Evolutionary conservation across 2,888 invertebrate genomes (phyloP), one percentile per base, ranked within the genome.

Genomic region (Bimastos eiseni): DNA sequence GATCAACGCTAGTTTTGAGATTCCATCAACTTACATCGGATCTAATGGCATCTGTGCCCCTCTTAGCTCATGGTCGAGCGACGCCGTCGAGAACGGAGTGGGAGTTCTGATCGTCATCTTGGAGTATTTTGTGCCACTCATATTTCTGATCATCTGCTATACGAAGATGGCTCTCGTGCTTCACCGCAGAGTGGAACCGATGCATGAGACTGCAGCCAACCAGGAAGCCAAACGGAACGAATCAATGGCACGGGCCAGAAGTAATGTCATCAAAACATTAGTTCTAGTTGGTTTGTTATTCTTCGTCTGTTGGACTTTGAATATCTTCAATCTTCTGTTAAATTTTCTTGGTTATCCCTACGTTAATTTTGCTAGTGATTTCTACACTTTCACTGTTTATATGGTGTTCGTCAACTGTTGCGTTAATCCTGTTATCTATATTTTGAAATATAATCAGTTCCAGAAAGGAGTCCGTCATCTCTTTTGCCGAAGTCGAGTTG

Each of bases 351-450:
- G 86, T 86, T 86, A 86, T 24, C 36, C 34, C 5, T 86, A 86
- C n/a, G 90, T 89, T 37, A 6, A 37, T 49, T 91, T 91, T 49
- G 34, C 83, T 17, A 37, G 83, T 30, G 55, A 37, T 13, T 91
- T 91, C 89, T 91, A 91, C 70, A 70, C 88, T 36, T 86, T 90
- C 89, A 91, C 91, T 0, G 91, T 91, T 17, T 34, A 88, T 24
- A 33, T 91, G 90, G 91, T 91, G 33, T 92, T 91, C 89, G 17
- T 88, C n/a, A 92, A 91, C 91, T 92, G 92, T 86, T 91, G 91
- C 44, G 55, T 91, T 44, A 92, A 92, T 44, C 92, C 92, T 0
- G 70, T 92, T 38, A 90, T 92, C 70, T 92, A 92, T 90, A 37
- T 89, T 19, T 38, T 91, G 30, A 91, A 91, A 83, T 92, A 92